These are phyloP conservation scores for Uloborus diversus DNA, from an alignment of 1,140 invertebrate genomes.

Conservation along the genomic window DNA sequence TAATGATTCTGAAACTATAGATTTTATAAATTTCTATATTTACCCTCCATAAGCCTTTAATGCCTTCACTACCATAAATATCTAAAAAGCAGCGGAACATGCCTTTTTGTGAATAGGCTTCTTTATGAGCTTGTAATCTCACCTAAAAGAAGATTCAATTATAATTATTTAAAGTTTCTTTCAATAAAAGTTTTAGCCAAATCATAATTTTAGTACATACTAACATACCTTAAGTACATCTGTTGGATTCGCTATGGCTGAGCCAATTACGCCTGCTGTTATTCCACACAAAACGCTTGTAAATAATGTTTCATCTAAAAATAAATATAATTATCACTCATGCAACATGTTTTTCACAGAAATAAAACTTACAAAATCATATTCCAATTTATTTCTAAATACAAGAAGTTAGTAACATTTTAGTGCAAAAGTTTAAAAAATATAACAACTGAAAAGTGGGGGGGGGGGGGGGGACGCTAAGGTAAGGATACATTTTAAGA, in stretches of 20 bases:
- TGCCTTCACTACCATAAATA: conserved; percentile 81
- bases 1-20: too few species aligned
- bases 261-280: conserved; percentile 77
- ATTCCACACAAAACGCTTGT: conserved; percentile 54
- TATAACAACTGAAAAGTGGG: too few species aligned
- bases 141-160: conserved; percentile 59
- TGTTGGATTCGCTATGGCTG: conserved; percentile 96
- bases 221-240: conserved; percentile 92
- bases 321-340: not conserved
- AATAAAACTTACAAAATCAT: too few species aligned
- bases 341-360: not conserved
- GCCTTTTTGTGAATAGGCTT: conserved; percentile 64
- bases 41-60: conserved; percentile 87
- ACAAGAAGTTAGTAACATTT: too few species aligned
- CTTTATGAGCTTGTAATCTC: conserved; percentile 71
- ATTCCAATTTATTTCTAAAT: too few species aligned
- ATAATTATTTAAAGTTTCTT: not conserved
- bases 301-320: conserved; percentile 66
- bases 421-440: too few species aligned
- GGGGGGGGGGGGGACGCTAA: too few species aligned
- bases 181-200: conserved; percentile 58
- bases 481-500: too few species aligned
- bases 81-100: conserved; percentile 80
- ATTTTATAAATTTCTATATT: too few species aligned
- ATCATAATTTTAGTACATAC: conserved; percentile 63